These are phyloP conservation scores for Dermolepida albohirtum DNA, from an alignment of 2,888 invertebrate genomes.

Conservation along the genomic window DNA sequence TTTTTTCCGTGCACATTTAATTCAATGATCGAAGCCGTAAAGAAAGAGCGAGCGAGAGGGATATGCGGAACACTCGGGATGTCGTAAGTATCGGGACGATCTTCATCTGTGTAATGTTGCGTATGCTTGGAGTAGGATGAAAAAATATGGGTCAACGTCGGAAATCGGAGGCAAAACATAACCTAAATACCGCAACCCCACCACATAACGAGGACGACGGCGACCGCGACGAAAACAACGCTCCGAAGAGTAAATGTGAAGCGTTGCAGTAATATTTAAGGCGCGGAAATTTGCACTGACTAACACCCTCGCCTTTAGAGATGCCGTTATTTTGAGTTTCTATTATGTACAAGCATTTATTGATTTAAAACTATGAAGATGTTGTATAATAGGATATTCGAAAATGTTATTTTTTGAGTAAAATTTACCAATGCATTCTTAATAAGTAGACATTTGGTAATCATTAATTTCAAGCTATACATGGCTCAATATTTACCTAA, in stretches of 20 bases:
- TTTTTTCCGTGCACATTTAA: not conserved
- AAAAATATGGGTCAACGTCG: conserved; percentile 53
- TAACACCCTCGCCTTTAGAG: not conserved
- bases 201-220: conserved; percentile 8
- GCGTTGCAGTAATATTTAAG: too few relatives aligned
- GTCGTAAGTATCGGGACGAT: conserved; percentile 37
- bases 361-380: too few relatives aligned
- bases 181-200: conserved; percentile 54
- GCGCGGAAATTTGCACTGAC: not conserved
- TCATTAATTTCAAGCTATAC: too few relatives aligned
- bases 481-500: too few relatives aligned
- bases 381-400: too few relatives aligned
- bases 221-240: conserved; percentile 6
- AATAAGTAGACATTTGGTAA: too few relatives aligned
- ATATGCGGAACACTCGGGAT: conserved; percentile 19
- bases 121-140: conserved; percentile 16
- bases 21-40: conserved; percentile 10
- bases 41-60: conserved; percentile 8
- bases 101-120: conserved; percentile 34
- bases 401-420: too few relatives aligned
- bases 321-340: not conserved
- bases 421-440: too few relatives aligned
- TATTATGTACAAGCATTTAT: too few relatives aligned
- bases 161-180: conserved; percentile 56
- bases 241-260: not conserved